Base-by-base conservation (phyloP, 2,797 vertebrate species). In the Notoglanidium macrostoma region DNA sequence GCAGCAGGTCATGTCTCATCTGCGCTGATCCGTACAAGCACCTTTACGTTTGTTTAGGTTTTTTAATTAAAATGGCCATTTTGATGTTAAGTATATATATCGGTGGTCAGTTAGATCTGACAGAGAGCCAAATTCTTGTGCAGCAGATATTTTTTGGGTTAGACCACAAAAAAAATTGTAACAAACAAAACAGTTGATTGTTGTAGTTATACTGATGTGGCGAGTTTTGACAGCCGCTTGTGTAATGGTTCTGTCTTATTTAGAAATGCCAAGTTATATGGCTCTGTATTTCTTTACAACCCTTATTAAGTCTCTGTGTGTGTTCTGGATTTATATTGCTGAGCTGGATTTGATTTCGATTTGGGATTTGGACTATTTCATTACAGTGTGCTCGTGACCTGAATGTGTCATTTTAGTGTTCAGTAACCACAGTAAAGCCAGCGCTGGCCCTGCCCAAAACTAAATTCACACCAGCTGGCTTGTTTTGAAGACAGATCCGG, bases 391-490 rank as follows among this genome's bases (percentile, higher is more conserved):
- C 40, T 35, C 4, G 65, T 51, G 54, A 72, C 68, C 57, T 81
- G 79, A 63, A 88, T 87, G 46, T 85, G 87, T 84, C 85, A 86
- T 72, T 74, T 46, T 86, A 59, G 70, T 83, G 65, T 86, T 88
- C 63, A 86, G 82, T 63, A 87, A 89, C 80, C 70, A 84, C 59
- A 81, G 85, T 49, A 81, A 44, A 61, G 82, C 79, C 68, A 26
- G 29, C 26, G 19, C 57, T 61, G 65, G 79, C 61, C 73, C 61
- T 86, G 80, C 86, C 79, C 84, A 85, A 59, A 83, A 65, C 65
- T 79, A 80, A 89, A 87, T 55, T 59, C 78, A 23, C 87, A 84
- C 85, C 87, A 87, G 87, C 86, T 83, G 81, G 83, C 79, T 87
- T 88, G 84, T 87, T 87, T 86, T 85, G n/a, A 85, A 87, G 79